These are phyloP conservation scores for Dolichoris vasculosae DNA, from an alignment of 1,140 invertebrate genomes.

Conservation along the genomic window DNA sequence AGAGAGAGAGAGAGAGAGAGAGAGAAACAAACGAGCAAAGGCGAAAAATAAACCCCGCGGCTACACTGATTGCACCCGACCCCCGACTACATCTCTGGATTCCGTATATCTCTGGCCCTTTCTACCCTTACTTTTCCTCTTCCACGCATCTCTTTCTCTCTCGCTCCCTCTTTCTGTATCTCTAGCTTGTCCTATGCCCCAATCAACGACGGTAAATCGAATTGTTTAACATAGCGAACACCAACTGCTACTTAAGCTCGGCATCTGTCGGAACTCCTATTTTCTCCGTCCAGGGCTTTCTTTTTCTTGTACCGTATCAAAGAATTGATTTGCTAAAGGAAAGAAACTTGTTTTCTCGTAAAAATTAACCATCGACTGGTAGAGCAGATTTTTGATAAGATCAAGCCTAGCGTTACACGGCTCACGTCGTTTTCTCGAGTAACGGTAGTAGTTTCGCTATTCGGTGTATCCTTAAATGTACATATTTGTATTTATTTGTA, in stretches of 20 bases:
- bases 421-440: neutral
- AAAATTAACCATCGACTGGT: neutral
- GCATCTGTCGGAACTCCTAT: conserved; percentile 62
- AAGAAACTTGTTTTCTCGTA: conserved; percentile 16
- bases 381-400: neutral
- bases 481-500: too few species aligned
- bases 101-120: conserved; percentile 22
- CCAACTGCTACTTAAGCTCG: conserved; percentile 70
- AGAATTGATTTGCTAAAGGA: conserved; percentile 2
- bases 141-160: neutral
- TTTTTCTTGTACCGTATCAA: neutral
- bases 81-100: conserved; percentile 48
- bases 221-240: conserved; percentile 71
- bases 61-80: conserved; percentile 64
- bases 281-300: neutral
- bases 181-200: conserved; percentile 63
- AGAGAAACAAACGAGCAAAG: neutral
- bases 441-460: neutral
- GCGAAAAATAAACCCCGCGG: conserved; percentile 57
- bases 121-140: conserved; percentile 20
- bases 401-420: neutral
- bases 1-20: neutral
- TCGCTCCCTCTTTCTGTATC: neutral
- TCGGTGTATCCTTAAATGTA: neutral
- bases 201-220: conserved; percentile 70